Conservation (phyloP, 2,113 vertebrate genomes). For the Malaclemys terrapin region DNA sequence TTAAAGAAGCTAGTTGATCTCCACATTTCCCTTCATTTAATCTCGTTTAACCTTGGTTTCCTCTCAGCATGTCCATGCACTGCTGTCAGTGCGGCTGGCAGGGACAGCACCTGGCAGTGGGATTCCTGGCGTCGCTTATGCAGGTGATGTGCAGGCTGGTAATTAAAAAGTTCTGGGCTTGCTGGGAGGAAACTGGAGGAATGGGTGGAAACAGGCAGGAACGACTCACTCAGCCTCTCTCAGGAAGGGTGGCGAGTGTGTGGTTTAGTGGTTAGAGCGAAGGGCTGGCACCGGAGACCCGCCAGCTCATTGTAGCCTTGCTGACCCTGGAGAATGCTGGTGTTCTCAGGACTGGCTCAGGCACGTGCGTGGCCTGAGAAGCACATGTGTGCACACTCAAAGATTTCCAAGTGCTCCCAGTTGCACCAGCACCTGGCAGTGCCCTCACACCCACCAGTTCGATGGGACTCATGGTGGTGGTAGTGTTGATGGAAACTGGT, state of each 20-base stretch:
- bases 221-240: not conserved
- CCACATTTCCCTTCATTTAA: slow-evolving; percentile 32
- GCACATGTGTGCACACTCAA: not conserved
- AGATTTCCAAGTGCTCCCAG: not conserved
- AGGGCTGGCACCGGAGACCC: not conserved
- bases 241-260: not conserved
- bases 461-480: not conserved
- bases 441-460: not conserved
- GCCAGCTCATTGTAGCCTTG: not conserved
- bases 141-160: slow-evolving; percentile 14
- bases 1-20: not conserved
- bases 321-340: not conserved
- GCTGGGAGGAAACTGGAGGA: not conserved
- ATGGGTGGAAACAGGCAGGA: fast-evolving
- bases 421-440: not conserved
- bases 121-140: slow-evolving; percentile 53
- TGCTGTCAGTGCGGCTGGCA: slow-evolving; percentile 41
- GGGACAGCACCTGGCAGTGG: slow-evolving; percentile 48
- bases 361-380: not conserved
- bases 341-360: not conserved
- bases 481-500: not conserved
- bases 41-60: slow-evolving; percentile 58
- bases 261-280: not conserved
- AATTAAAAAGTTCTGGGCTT: slow-evolving; percentile 25
- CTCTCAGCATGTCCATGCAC: slow-evolving; percentile 7